A percentile compares a stretch with the other conserved stretches of the same genome.
These are phyloP conservation scores for Coilia nasus DNA, from an alignment of 2,797 vertebrate genomes.

Conservation along the genomic window DNA sequence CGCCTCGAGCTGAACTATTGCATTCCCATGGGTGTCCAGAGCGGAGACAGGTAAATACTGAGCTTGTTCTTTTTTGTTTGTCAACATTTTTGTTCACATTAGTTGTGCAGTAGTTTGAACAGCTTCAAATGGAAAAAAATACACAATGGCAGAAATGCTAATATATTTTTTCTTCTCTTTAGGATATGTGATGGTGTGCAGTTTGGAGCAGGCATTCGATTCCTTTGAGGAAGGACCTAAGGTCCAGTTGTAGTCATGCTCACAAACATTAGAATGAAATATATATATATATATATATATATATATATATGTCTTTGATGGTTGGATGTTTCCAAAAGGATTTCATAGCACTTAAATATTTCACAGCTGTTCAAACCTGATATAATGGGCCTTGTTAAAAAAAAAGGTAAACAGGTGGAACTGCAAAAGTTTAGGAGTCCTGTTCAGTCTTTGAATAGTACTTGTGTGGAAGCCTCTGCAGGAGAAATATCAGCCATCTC, in stretches of 20 bases:
- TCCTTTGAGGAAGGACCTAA: conserved; percentile 76
- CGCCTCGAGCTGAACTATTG: conserved; percentile 97
- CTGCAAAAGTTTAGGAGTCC: neutral
- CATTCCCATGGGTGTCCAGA: conserved; percentile 95
- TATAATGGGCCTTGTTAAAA: neutral
- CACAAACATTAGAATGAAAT: neutral
- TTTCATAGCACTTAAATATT: conserved; percentile 52
- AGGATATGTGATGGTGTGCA: conserved; percentile 97
- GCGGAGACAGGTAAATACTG: conserved; percentile 85
- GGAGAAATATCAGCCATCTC: conserved; percentile 33
- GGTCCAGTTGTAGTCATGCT: neutral
- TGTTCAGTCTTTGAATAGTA: neutral
- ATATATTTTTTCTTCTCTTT: conserved; percentile 43
- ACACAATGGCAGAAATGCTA: neutral
- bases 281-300: too few relatives aligned
- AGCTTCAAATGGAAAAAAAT: neutral
- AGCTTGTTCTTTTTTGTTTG: neutral
- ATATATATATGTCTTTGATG: conserved; percentile 37
- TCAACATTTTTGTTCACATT: neutral
- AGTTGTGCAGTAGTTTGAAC: neutral
- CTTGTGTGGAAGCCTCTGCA: conserved; percentile 18
- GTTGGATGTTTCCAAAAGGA: conserved; percentile 32
- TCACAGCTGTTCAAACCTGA: neutral
- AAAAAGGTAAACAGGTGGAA: neutral
- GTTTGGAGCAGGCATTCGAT: conserved; percentile 96